Evolutionary conservation across 2,797 vertebrate genomes (phyloP), one percentile per base, ranked within the genome.

Genomic region (Cuniculus paca): DNA sequence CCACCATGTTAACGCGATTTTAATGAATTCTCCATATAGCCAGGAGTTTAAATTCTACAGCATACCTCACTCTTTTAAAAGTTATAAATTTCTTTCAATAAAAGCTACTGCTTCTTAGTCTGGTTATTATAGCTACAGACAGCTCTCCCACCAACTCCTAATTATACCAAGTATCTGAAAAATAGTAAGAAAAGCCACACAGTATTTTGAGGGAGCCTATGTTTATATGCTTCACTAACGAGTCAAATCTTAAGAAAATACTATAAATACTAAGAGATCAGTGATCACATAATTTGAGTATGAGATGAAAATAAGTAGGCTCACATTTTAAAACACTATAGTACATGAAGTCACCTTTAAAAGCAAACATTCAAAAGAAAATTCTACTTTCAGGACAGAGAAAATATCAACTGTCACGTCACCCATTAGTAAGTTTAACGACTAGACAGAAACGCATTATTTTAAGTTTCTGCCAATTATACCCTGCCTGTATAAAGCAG

Each of bases 101-200:
- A 83, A 88, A 95, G 54, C 61, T 75, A 77, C 9, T 74, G 80
- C 70, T 95, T 94, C 94, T 93, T 54, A 75, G 45, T 77, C 61
- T 94, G 48, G 79, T 28, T 89, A 88, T 54, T 52, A 74, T 9
- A 77, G 72, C 90, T 61, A 36, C 50, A 92, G 90, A 90, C 52
- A 93, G 56, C 11, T 68, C 42, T 88, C 70, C 52, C 6, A 83
- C 61, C 75, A 81, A 52, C 65, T 93, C 70, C 45, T 63, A n/a
- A 74, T 91, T 72, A 82, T 4, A 84, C 2, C 17, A 61, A 92
- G 61, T n/a, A 39, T 94, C 87, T 87, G n/a, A 87, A 83, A 34
- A 89, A 39, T 3, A 58, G 70, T 45, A 63, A 26, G 36, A 50
- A 70, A 94, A 85, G 54, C 50, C 42, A 75, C 45, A 80, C n/a